Base-by-base conservation (phyloP, 2,113 vertebrate genomes). In the Psettodes erumei region DNA sequence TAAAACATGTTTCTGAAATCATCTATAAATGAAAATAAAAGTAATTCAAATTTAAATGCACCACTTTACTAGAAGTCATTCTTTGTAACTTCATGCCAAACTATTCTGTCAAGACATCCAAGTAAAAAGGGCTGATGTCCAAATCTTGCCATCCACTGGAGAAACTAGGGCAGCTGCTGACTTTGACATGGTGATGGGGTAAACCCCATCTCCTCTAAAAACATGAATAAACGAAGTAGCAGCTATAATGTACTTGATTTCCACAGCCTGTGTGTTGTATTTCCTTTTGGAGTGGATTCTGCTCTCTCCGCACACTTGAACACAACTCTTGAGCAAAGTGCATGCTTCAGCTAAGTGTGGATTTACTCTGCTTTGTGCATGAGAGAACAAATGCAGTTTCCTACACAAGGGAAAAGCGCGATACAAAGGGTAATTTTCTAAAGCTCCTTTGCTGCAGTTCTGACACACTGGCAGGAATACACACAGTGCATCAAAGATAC, bases 341-440 rank as follows among this genome's bases (percentile, higher is more conserved):
- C 81, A 45, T 35, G 50, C 76, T 82, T 92, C 77, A 87, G 86
- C 75, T 61, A 66, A 83, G 77, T 77, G 77, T 71, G 71, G 78
- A 85, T 85, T 88, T 88, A 67, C 70, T 64, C n/a, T 0, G 48
- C 56, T 76, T 77, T 78, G 71, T 69, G 73, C 60, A 55, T 35
- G 55, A 76, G 75, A 75, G 67, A 48, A 77, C 61, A 74, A 81
- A 64, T 28, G 74, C 60, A 15, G 76, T 75, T 77, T 81, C 51
- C 72, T 68, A 81, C 81, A 81, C 65, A 56, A 76, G 55, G 64
- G 38, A 82, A 73, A 75, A 35, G 55, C 54, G 32, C 28, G 64
- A 83, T 63, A 76, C 71, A 79, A 51, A 25, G 35, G 67, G 69
- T 38, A 16, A 81, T 81, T 87, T 84, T 83, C 43, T 64, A 54